phyloP scores from a whole-genome alignment of 2,797 vertebrate species.

The Lerista edwardsae region DNA sequence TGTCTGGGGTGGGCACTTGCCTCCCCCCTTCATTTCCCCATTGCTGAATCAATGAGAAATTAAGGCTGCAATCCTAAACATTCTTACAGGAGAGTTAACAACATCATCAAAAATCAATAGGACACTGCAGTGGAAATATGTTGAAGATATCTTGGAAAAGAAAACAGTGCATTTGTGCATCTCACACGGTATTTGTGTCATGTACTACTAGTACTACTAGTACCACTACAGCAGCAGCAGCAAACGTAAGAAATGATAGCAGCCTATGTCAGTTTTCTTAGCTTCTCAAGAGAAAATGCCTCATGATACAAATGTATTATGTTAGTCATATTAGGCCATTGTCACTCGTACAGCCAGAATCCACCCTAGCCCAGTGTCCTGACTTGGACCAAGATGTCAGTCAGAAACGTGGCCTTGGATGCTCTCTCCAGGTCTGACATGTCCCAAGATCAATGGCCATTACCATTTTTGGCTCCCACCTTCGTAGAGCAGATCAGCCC shows the following conservation, averaged over 20 bases:
- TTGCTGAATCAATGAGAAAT: too few relatives aligned
- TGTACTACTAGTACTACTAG: not conserved
- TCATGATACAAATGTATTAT: not conserved
- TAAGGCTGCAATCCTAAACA: too few relatives aligned
- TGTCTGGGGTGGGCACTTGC: too few relatives aligned
- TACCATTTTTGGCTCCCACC: not conserved
- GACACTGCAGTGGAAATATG: too few relatives aligned
- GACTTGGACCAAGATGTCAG: too few relatives aligned
- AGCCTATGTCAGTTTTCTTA: not conserved
- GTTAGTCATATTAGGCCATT: not conserved
- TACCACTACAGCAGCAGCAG: too few relatives aligned
- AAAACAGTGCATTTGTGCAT: not conserved
- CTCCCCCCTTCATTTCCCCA: too few relatives aligned
- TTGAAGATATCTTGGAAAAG: too few relatives aligned
- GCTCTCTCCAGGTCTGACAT: not conserved
- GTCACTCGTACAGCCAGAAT: not conserved
- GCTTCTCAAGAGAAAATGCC: not conserved
- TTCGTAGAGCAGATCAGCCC: not conserved
- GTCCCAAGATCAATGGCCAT: not conserved
- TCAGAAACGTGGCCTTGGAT: not conserved
- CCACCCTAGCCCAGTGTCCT: not conserved
- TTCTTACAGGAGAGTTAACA: not conserved
- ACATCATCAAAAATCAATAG: too few relatives aligned
- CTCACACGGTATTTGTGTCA: not conserved
- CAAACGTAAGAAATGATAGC: not conserved